Conservation (phyloP, 2,888 invertebrate species). For the Carpatolechia fugitivella region DNA sequence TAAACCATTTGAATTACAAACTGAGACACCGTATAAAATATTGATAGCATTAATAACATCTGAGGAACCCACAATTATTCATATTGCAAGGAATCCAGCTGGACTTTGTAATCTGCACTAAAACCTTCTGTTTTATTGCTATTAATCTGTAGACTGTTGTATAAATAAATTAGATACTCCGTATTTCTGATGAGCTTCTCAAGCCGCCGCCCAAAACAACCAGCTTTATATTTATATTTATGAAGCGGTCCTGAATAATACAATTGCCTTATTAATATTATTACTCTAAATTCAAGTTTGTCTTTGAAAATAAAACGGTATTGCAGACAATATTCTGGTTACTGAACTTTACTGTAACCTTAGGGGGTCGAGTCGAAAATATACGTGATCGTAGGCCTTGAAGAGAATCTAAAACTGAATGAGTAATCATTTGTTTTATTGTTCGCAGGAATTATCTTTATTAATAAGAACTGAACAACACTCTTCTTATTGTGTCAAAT, state of each 20-base stretch:
- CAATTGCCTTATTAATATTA: conserved; percentile 33
- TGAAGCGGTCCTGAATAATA: conserved; percentile 30
- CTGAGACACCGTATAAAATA: too few relatives aligned
- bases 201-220: neutral
- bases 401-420: too few relatives aligned
- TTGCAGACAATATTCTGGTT: conserved; percentile 16
- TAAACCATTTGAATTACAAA: too few relatives aligned
- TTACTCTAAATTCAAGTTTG: conserved; percentile 28
- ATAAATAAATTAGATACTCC: conserved; percentile 28
- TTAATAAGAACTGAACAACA: too few relatives aligned
- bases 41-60: too few relatives aligned
- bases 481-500: too few relatives aligned
- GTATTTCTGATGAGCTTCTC: conserved; percentile 26
- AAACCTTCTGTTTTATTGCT: conserved; percentile 23
- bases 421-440: too few relatives aligned
- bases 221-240: conserved; percentile 3
- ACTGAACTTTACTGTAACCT: neutral
- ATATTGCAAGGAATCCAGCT: neutral
- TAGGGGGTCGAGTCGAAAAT: too few relatives aligned
- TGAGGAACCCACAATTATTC: too few relatives aligned
- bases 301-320: conserved; percentile 25
- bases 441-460: too few relatives aligned
- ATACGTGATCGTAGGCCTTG: too few relatives aligned
- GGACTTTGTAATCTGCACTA: neutral
- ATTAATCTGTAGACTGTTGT: conserved; percentile 30